phyloP scores from a whole-genome alignment of 2,113 vertebrate species.

The Misgurnus mizolepis region DNA sequence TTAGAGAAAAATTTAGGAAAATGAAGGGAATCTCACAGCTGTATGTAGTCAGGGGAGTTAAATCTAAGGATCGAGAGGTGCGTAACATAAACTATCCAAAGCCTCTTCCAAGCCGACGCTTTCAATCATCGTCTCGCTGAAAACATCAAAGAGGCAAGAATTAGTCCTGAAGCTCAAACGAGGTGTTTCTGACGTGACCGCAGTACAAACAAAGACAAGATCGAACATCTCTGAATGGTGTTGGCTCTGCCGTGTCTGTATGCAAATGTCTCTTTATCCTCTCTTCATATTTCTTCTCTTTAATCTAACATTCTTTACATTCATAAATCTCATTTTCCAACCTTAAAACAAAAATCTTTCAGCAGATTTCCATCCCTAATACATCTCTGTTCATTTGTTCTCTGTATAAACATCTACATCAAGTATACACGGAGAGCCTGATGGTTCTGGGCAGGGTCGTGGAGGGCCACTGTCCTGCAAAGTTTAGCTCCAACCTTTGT shows the following conservation, averaged over 20 bases:
- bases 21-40: neutral
- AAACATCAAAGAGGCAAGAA: conserved; percentile 41
- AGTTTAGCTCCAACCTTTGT: too few species aligned
- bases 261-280: neutral
- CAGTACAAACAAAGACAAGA: conserved; percentile 44
- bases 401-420: too few species aligned
- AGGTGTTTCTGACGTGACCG: conserved; percentile 43
- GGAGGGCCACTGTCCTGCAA: too few species aligned
- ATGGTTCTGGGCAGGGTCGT: too few species aligned
- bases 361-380: too few species aligned
- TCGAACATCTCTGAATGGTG: conserved; percentile 20
- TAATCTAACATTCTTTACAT: neutral
- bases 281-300: neutral
- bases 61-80: conserved; percentile 4
- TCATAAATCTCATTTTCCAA: neutral
- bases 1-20: neutral
- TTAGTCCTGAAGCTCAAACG: conserved; percentile 41
- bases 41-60: neutral
- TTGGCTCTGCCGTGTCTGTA: neutral
- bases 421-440: too few species aligned
- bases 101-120: conserved; percentile 38
- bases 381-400: too few species aligned
- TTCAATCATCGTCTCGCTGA: conserved; percentile 11
- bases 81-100: conserved; percentile 22
- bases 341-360: too few species aligned